phyloP scores from a whole-genome alignment of 2,888 invertebrate species.

The Dicranocentrus wangi region DNA sequence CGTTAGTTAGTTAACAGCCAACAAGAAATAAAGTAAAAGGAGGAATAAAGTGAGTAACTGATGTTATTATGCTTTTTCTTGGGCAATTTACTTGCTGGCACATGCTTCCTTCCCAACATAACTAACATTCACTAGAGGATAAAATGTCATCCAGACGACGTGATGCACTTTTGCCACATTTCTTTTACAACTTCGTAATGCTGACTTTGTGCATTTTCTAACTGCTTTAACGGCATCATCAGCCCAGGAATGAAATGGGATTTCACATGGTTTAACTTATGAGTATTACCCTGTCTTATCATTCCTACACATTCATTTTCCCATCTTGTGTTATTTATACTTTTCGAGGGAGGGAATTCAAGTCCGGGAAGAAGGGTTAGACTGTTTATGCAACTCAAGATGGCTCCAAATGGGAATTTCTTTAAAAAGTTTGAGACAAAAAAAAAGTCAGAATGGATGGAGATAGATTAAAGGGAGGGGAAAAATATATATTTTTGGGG shows the following conservation, averaged over 20 bases:
- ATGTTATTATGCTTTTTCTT: conserved; percentile 51
- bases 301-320: conserved; percentile 43
- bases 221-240: conserved; percentile 52
- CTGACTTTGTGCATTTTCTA: conserved; percentile 62
- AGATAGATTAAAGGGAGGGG: no score
- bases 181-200: conserved; percentile 56
- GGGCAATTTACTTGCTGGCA: conserved; percentile 58
- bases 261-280: conserved; percentile 60
- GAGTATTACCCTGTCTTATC: conserved; percentile 52
- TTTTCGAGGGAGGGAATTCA: no score
- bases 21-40: conserved; percentile 60
- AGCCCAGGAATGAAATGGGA: conserved; percentile 51
- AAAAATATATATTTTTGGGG: no score
- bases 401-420: no score
- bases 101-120: conserved; percentile 53
- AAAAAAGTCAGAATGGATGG: no score
- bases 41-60: conserved; percentile 59
- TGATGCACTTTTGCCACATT: conserved; percentile 64
- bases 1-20: conserved; percentile 62
- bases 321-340: conserved; percentile 26
- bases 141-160: conserved; percentile 62
- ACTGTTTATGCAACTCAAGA: no score
- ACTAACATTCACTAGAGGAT: conserved; percentile 58
- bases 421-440: no score
- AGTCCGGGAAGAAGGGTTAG: no score